These are phyloP conservation scores for Babylonia areolata DNA, from an alignment of 1,140 invertebrate species.

Conservation along the genomic window DNA sequence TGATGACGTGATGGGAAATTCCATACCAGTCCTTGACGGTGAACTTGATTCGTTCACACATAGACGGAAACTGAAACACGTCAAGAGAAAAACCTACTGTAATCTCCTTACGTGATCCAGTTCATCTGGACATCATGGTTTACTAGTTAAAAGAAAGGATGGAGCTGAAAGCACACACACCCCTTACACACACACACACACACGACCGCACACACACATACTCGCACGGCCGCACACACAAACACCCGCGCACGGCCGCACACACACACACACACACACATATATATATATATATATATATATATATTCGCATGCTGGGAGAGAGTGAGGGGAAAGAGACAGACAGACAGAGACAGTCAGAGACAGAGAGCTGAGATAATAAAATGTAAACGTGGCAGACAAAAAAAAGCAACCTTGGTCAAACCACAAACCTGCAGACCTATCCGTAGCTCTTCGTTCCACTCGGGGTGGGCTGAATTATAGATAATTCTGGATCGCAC, in stretches of 20 bases:
- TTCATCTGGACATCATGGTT: no score
- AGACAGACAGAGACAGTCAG: no score
- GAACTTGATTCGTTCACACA: conserved; percentile 77
- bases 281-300: neutral
- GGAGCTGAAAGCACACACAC: no score
- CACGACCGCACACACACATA: no score
- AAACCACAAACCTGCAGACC: conserved; percentile 68
- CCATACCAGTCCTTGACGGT: conserved; percentile 76
- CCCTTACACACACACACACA: no score
- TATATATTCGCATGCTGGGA: neutral
- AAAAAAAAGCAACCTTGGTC: no score
- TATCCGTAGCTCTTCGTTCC: conserved; percentile 74
- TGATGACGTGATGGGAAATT: neutral
- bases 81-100: conserved; percentile 1
- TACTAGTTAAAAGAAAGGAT: no score
- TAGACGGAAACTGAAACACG: conserved; percentile 77
- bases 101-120: no score
- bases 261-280: neutral
- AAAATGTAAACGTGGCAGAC: no score
- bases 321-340: no score
- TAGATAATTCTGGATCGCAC: conserved; percentile 76
- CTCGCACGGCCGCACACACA: neutral
- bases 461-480: conserved; percentile 75
- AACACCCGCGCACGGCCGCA: no score
- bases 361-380: no score